These are phyloP conservation scores for Apis florea DNA, from an alignment of 1,140 invertebrate species.

Conservation along the genomic window DNA sequence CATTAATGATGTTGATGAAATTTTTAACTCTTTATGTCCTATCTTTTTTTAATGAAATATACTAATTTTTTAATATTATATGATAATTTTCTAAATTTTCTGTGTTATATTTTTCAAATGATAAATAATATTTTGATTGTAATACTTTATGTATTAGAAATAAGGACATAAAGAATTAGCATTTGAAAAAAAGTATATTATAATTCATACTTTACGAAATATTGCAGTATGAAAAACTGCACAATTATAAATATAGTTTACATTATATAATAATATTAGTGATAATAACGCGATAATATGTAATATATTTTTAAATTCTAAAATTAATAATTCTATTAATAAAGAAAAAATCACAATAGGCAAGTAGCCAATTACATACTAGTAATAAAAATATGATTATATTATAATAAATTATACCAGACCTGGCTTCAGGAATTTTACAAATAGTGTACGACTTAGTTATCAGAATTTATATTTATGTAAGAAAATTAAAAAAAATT, in stretches of 20 bases:
- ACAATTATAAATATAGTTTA: constrained; percentile 32
- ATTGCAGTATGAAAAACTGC: not conserved
- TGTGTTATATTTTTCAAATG: not conserved
- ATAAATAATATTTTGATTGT: constrained; percentile 22
- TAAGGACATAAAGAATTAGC: constrained; percentile 15
- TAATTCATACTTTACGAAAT: not conserved
- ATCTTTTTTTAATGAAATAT: not conserved
- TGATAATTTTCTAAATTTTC: not conserved
- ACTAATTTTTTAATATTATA: constrained; percentile 2
- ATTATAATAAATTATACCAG: constrained; percentile 69
- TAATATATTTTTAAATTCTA: constrained; percentile 8
- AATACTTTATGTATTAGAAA: not conserved
- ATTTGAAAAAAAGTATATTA: not conserved
- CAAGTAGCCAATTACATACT: constrained; percentile 66
- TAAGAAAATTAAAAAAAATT: not conserved
- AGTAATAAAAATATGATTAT: constrained; percentile 68
- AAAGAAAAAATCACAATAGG: constrained; percentile 69
- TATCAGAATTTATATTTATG: constrained; percentile 56
- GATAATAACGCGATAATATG: constrained; percentile 20
- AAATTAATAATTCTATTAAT: constrained; percentile 24
- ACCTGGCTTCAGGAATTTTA: constrained; percentile 67
- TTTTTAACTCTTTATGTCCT: not conserved
- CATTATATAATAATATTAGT: constrained; percentile 11
- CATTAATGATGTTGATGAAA: constrained; percentile 5
- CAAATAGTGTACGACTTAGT: constrained; percentile 37